phyloP scores from a whole-genome alignment of 2,113 vertebrate species.

The chimpanzee (Pan troglodytes) region NHGRI_mPanTro3-v2.1_pri NC_072407.2:111205001-111205500 shows the following conservation, averaged over 20 bases:
- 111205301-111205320: background rate
- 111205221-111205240: background rate
- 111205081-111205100: background rate
- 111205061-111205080: background rate
- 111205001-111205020: conserved; percentile 36
- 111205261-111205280: background rate
- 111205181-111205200: conserved; percentile 2
- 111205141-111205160: conserved; percentile 13
- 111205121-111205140: background rate
- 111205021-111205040: conserved; percentile 32
- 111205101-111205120: background rate
- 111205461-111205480: conserved; percentile 16
- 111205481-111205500: conserved; percentile 41
- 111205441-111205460: background rate
- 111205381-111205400: background rate
- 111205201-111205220: background rate
- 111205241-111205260: background rate
- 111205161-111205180: background rate
- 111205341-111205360: background rate
- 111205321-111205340: background rate
- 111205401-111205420: conserved; percentile 20
- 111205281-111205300: background rate
- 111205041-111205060: background rate
- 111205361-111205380: background rate
- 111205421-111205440: background rate